These are phyloP conservation scores for Drosophila birchii DNA, from an alignment of 2,888 invertebrate species.

Conservation along the genomic window DNA sequence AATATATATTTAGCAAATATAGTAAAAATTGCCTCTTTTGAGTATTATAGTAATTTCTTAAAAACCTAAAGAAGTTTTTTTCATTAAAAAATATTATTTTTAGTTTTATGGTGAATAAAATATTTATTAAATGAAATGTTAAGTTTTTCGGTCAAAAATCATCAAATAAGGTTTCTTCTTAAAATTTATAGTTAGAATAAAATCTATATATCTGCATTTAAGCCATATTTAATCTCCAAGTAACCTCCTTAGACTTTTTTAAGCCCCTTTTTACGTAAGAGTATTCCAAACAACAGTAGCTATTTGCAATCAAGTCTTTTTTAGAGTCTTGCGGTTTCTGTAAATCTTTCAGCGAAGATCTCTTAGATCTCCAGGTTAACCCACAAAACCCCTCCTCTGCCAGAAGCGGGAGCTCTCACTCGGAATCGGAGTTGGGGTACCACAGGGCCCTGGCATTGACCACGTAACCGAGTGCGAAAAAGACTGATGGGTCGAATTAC, in stretches of 20 bases:
- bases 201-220: neutral
- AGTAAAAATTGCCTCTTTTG: neutral
- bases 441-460: constrained; percentile 72
- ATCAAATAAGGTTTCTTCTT: too few species aligned
- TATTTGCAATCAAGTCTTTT: constrained; percentile 58
- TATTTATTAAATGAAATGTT: too few species aligned
- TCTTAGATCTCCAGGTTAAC: constrained; percentile 5
- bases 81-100: too few species aligned
- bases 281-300: constrained; percentile 62
- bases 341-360: constrained; percentile 1
- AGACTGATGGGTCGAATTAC: constrained; percentile 57
- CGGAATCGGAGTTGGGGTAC: constrained; percentile 15
- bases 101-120: neutral
- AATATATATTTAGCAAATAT: neutral
- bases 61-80: neutral
- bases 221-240: neutral
- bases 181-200: neutral
- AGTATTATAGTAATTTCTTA: neutral
- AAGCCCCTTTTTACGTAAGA: neutral
- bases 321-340: constrained; percentile 52
- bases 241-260: too few species aligned
- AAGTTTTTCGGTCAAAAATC: too few species aligned
- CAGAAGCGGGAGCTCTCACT: constrained; percentile 68
- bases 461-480: constrained; percentile 81
- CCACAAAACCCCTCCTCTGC: constrained; percentile 39